Conservation (phyloP, 2,113 vertebrate species). For the Calidris pygmaea region DNA sequence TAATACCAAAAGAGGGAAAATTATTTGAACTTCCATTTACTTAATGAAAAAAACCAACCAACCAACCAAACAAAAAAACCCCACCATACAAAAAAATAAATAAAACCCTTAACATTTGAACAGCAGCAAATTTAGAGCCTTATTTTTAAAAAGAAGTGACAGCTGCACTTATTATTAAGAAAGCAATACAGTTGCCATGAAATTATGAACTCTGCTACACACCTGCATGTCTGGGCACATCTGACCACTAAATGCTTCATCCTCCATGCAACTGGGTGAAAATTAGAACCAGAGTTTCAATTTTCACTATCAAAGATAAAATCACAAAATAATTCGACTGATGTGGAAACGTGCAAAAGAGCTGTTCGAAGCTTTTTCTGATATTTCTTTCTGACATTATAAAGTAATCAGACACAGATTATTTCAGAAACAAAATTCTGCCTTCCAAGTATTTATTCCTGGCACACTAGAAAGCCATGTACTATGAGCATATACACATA, state of each 20-base stretch:
- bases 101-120: background rate
- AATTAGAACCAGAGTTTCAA: background rate
- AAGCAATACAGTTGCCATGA: background rate
- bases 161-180: background rate
- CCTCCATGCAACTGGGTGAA: background rate
- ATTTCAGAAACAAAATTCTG: background rate
- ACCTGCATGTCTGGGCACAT: background rate
- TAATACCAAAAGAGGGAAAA: background rate
- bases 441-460: background rate
- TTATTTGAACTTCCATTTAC: background rate
- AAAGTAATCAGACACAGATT: background rate
- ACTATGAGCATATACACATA: background rate
- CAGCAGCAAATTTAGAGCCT: background rate
- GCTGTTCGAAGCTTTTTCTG: background rate
- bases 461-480: background rate
- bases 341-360: background rate
- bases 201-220: background rate
- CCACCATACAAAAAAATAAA: background rate
- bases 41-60: background rate
- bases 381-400: background rate
- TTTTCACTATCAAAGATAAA: background rate
- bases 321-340: background rate
- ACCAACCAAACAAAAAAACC: background rate
- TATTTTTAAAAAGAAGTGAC: background rate
- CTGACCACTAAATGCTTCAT: background rate